Percentiles rank a stretch among this genome's conserved stretches.
Conservation (phyloP, 2,888 invertebrate genomes). For the Agapetus fuscipes region DNA sequence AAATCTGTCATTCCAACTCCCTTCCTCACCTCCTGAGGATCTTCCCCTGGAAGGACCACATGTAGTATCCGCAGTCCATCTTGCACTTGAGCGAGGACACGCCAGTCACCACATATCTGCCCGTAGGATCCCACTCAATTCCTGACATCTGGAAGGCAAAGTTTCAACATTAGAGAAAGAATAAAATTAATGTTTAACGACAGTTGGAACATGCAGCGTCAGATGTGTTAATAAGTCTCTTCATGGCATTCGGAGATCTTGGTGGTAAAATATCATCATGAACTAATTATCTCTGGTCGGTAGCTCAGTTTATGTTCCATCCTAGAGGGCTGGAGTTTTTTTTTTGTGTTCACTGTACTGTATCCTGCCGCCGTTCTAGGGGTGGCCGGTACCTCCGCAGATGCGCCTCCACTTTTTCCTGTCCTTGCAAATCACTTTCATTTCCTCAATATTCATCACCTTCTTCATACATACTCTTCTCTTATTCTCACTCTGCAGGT, state of each 20-base stretch:
- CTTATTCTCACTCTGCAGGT: too few relatives aligned
- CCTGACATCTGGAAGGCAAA: slow-evolving; percentile 59
- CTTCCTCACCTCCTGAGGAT: slow-evolving; percentile 46
- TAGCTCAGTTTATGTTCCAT: too few relatives aligned
- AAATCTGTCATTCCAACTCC: background rate
- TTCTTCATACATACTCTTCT: too few relatives aligned
- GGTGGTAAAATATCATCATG: slow-evolving; percentile 3
- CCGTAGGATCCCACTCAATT: slow-evolving; percentile 99
- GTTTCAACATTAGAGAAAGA: background rate
- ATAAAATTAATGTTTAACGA: background rate
- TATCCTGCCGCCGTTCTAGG: too few relatives aligned
- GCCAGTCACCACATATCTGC: slow-evolving; percentile 90
- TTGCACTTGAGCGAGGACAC: slow-evolving; percentile 95
- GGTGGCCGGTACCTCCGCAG: too few relatives aligned
- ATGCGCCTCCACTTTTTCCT: too few relatives aligned
- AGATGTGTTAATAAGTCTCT: background rate
- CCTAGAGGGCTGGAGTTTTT: too few relatives aligned
- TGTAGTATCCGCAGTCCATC: slow-evolving; percentile 87
- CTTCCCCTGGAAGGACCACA: slow-evolving; percentile 94
- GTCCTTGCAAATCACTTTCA: too few relatives aligned
- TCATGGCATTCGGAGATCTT: background rate
- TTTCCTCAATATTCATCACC: too few relatives aligned
- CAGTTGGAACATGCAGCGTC: background rate
- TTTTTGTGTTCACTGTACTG: too few relatives aligned
- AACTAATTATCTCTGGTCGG: too few relatives aligned